Base-by-base conservation (phyloP, 2,113 vertebrate species). In the Proterorhinus semilunaris region DNA sequence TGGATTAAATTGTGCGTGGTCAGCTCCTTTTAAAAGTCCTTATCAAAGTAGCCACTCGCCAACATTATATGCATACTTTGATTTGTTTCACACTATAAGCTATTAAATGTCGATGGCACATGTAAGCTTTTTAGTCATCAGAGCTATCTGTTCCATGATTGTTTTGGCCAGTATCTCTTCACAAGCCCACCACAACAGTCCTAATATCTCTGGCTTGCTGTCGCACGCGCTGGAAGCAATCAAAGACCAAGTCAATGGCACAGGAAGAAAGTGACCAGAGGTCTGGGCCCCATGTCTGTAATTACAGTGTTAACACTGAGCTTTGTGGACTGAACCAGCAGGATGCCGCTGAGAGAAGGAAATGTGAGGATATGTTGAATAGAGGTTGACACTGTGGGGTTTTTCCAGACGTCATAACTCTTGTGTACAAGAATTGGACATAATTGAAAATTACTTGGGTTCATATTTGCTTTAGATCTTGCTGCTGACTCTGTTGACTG, bases 211-310 rank as follows among this genome's bases (percentile, higher is more conserved):
- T 92, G 80, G 87, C 78, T 69, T 42, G 45, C 68, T 64, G 75
- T 79, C 65, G 75, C 78, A 81, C 83, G 85, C 84, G 72, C 91
- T 93, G 90, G 87, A 93, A 94, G 88, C 90, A 89, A 84, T 87
- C 72, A 83, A 71, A 87, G 57, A 43, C 48, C 86, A 80, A 84
- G 66, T 86, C 64, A 83, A 79, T 85, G 87, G 87, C 89, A 83
- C 13, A 79, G 80, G 82, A 88, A 91, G 72, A 91, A 91, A 87
- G 75, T 78, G 79, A 72, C 79, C 76, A 80, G 84, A 83, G 71
- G 67, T 89, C 85, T 84, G 65, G 83, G 68, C 69, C 72, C 82
- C 70, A 68, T 62, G 75, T 88, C 81, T 90, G 77, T 87, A 87
- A 90, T 89, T 89, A 84, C 75, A 81, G 55, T 76, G 78, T 87